Base-by-base conservation (phyloP, 2,113 vertebrate genomes). In the Sebastes fasciatus region DNA sequence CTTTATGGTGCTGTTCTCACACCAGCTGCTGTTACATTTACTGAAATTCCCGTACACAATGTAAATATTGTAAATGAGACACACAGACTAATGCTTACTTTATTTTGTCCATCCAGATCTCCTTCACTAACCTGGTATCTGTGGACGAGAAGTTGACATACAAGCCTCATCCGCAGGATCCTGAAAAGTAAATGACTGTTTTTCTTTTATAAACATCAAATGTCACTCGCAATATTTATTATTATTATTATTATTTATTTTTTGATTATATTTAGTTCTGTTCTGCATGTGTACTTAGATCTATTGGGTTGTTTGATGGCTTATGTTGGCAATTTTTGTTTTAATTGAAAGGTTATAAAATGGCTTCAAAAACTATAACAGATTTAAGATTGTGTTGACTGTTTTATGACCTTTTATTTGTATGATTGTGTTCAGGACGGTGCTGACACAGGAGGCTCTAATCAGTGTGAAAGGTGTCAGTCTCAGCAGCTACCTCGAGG, bases 401-500 rank as follows among this genome's bases (percentile, higher is more conserved):
- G 10, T 60, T 48, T n/a, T n/a, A n/a, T n/a, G 46, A 63, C 5
- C 26, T 80, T 40, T 26, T 4, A 3, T 8, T 23, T 60, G 23
- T 61, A 58, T 34, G 34, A 23, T 14, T 75, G 2, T 84, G 1
- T 83, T 65, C 91, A 99, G 98, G 92, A 99, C 98, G 0, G 52
- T 99, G 76, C 87, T 99, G 83, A 99, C 97, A 3, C 98, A 99
- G 75, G 98, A 99, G 93, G 98, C 98, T 71, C 95, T 97, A 69
- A 99, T 99, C 92, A 96, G 96, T n/a, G 98, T 99, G 40, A 99
- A 99, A 91, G 98, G 97, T 0, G 89, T 99, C 85, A 99, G 97
- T 91, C 95, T 99, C 46, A 98, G 98, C 89, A 99, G 97, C 90
- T 98, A 99, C 89, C 93, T 99, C 1, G 98, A 99, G 90, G 97